Evolutionary conservation across 1,140 invertebrate genomes (phyloP).

Genomic region (Leptinotarsa texana): DNA sequence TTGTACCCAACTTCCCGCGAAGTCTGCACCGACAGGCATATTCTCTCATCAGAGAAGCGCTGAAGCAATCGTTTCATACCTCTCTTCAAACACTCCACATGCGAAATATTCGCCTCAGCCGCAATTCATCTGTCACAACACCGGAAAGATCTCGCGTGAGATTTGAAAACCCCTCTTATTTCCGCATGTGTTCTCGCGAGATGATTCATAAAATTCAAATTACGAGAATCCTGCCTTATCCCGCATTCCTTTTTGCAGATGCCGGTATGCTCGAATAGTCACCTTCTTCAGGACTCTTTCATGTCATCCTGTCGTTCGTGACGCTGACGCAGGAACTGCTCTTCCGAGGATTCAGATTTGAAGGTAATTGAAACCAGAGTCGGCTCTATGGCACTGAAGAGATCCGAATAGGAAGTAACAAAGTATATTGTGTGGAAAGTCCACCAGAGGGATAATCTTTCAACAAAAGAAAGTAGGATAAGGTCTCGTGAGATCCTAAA

Average conservation of each 20-base stretch:
- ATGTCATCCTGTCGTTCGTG: background rate
- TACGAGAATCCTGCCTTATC: background rate
- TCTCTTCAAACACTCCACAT: no score
- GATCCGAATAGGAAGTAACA: background rate
- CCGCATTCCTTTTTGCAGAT: background rate
- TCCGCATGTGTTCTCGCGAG: background rate
- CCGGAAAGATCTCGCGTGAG: background rate
- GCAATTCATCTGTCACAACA: background rate
- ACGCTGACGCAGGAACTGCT: background rate
- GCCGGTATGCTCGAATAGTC: background rate
- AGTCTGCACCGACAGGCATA: no score
- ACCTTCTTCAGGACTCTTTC: background rate
- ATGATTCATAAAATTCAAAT: constrained; percentile 6
- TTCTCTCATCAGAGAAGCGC: no score
- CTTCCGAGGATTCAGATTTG: background rate
- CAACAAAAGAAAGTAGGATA: no score
- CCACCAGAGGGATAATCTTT: no score
- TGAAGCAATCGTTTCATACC: no score
- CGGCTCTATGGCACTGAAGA: background rate
- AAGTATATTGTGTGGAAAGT: no score
- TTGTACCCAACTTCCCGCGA: no score
- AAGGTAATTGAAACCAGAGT: background rate
- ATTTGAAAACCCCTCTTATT: background rate
- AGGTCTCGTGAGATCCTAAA: no score
- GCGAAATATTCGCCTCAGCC: background rate